Base-by-base conservation (phyloP, 2,797 vertebrate species). In the Synanceia verrucosa region DNA sequence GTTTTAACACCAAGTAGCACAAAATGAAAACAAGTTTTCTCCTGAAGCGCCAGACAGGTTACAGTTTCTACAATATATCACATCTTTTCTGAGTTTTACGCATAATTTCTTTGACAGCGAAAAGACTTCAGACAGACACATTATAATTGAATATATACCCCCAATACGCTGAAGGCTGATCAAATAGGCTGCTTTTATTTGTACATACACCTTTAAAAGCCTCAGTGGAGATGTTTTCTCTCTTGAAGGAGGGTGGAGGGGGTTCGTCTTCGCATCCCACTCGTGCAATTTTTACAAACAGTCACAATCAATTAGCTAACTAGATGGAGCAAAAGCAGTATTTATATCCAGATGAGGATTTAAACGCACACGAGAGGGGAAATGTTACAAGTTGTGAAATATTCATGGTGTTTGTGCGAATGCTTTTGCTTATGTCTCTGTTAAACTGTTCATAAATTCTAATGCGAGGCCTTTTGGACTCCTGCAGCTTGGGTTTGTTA, bases 351-450 rank as follows among this genome's bases (percentile, higher is more conserved):
- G 82, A 91, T 72, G 84, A 90, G 83, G 88, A 84, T 85, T 87
- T 91, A 88, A 88, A 67, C 29, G 82, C 33, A 86, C 86, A 89
- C 88, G 78, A 89, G 89, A 91, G 86, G 82, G 84, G 77, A 82
- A 78, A 80, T 72, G 83, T 94, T 93, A 93, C 61, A 81, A 83
- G 83, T 61, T 51, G 85, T 95, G 79, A 94, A 95, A 94, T 93
- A 94, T 95, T 93, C 77, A 94, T 94, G 88, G 69, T 94, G 93
- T 95, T 95, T 94, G 92, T 93, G 89, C 90, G 81, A 92, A 91
- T 82, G 90, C 84, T 62, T 83, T 93, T 92, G 90, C 89, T 90
- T 89, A 81, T 65, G 73, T 84, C 78, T 81, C 78, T 79, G 72
- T 91, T 91, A 91, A 92, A 92, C 92, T 93, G 90, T 93, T 94